phyloP scores from a whole-genome alignment of 2,888 invertebrate species.

The Venusia cambrica region DNA sequence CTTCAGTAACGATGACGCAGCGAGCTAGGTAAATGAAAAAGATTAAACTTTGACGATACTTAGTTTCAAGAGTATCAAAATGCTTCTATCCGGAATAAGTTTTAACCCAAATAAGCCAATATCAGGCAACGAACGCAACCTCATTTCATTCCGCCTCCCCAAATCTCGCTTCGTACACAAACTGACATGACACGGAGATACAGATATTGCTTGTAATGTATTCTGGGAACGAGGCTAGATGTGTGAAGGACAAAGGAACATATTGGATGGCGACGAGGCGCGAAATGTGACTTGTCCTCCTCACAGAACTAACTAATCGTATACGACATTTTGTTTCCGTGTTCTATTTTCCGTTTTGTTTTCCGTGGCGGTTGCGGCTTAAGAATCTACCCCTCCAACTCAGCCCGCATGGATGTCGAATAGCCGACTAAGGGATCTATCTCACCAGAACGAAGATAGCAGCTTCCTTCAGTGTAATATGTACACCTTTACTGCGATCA shows the following conservation, averaged over 20 bases:
- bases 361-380: too few species aligned
- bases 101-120: conserved; percentile 30
- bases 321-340: too few species aligned
- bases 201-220: conserved; percentile 51
- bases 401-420: too few species aligned
- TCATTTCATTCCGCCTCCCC: conserved; percentile 30
- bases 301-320: too few species aligned
- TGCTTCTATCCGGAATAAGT: conserved; percentile 20
- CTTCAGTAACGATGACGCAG: conserved; percentile 9
- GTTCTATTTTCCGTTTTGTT: too few species aligned
- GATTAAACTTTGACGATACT: conserved; percentile 1
- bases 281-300: conserved; percentile 9
- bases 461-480: too few species aligned
- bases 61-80: neutral
- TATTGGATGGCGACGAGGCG: conserved; percentile 8
- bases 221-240: conserved; percentile 24
- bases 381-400: too few species aligned
- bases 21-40: conserved; percentile 1
- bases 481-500: too few species aligned
- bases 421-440: too few species aligned
- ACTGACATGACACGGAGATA: conserved; percentile 46
- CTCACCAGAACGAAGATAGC: too few species aligned
- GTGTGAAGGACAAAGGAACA: conserved; percentile 22
- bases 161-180: conserved; percentile 53
- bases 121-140: conserved; percentile 13